These are phyloP conservation scores for Toxonevra muliebris DNA, from an alignment of 2,888 invertebrate genomes.

Conservation along the genomic window DNA sequence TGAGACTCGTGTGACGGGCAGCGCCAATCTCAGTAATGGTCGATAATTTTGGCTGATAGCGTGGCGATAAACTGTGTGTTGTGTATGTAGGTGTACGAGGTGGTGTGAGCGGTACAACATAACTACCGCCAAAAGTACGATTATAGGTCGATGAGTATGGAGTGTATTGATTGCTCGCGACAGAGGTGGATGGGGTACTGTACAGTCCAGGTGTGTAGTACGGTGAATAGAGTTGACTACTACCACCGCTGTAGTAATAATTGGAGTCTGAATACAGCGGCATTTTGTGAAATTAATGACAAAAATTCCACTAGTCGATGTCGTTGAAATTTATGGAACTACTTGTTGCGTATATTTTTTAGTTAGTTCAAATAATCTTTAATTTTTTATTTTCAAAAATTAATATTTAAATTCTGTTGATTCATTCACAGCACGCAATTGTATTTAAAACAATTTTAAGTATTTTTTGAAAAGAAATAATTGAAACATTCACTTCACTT, in stretches of 20 bases:
- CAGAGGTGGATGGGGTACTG: constrained; percentile 63
- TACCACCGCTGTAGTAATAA: constrained; percentile 66
- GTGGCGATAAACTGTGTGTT: constrained; percentile 56
- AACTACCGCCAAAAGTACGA: constrained; percentile 62
- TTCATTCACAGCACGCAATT: too few relatives aligned
- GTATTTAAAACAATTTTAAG: too few relatives aligned
- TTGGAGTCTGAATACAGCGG: constrained; percentile 76
- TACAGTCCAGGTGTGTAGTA: constrained; percentile 64
- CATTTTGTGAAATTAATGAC: constrained; percentile 66
- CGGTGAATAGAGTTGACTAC: constrained; percentile 67
- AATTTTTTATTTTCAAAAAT: constrained; percentile 3
- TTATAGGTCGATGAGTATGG: constrained; percentile 69
- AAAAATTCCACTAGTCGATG: too few relatives aligned
- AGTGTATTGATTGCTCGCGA: constrained; percentile 65
- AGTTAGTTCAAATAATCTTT: background rate
- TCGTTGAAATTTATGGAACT: too few relatives aligned
- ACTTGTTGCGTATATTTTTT: constrained; percentile 4
- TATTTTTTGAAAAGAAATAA: background rate
- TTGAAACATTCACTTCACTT: constrained; percentile 11
- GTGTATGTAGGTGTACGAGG: constrained; percentile 52
- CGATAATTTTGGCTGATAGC: constrained; percentile 78
- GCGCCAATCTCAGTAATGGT: constrained; percentile 72
- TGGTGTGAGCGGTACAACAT: constrained; percentile 56
- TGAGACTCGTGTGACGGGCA: constrained; percentile 54
- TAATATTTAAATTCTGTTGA: background rate